phyloP scores from a whole-genome alignment of 2,888 invertebrate species.

The Sinotaia quadrata region DNA sequence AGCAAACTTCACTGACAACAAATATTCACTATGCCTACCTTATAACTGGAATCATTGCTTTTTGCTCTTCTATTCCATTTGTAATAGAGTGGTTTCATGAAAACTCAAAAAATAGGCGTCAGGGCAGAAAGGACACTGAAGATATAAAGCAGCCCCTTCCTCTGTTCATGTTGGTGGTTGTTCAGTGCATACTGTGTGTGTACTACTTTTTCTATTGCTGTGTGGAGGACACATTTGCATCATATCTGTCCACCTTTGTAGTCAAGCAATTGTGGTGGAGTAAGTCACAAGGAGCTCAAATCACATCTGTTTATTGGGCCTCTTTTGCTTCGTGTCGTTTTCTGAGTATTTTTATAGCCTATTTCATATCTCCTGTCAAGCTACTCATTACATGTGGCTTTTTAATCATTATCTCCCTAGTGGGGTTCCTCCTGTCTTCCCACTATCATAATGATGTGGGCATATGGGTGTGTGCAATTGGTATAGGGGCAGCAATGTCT shows the following conservation, averaged over 20 bases:
- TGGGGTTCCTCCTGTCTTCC: slow-evolving; percentile 37
- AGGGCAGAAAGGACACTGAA: slow-evolving; percentile 9
- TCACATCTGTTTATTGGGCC: slow-evolving; percentile 72
- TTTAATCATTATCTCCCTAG: slow-evolving; percentile 40
- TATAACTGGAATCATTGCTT: slow-evolving; percentile 39
- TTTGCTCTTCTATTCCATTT: slow-evolving; percentile 31
- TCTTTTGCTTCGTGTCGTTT: slow-evolving; percentile 69
- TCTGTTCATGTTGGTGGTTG: slow-evolving; percentile 42
- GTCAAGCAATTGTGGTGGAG: slow-evolving; percentile 62
- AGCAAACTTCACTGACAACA: background rate
- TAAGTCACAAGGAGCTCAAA: slow-evolving; percentile 58
- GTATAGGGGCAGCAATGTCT: slow-evolving; percentile 66
- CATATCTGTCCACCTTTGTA: slow-evolving; percentile 67
- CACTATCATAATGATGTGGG: slow-evolving; percentile 39
- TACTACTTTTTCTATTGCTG: slow-evolving; percentile 69
- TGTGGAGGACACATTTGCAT: slow-evolving; percentile 70
- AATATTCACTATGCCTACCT: slow-evolving; percentile 38
- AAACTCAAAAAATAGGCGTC: slow-evolving; percentile 21
- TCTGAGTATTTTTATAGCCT: slow-evolving; percentile 66
- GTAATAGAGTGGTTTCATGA: slow-evolving; percentile 31
- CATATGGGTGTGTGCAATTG: slow-evolving; percentile 61
- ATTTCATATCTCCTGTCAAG: slow-evolving; percentile 60
- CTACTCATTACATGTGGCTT: slow-evolving; percentile 16
- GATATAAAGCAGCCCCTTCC: slow-evolving; percentile 21
- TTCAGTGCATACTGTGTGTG: slow-evolving; percentile 62